Evolutionary conservation across 2,888 invertebrate species (phyloP).

Genomic region (Diadromus collaris): DNA sequence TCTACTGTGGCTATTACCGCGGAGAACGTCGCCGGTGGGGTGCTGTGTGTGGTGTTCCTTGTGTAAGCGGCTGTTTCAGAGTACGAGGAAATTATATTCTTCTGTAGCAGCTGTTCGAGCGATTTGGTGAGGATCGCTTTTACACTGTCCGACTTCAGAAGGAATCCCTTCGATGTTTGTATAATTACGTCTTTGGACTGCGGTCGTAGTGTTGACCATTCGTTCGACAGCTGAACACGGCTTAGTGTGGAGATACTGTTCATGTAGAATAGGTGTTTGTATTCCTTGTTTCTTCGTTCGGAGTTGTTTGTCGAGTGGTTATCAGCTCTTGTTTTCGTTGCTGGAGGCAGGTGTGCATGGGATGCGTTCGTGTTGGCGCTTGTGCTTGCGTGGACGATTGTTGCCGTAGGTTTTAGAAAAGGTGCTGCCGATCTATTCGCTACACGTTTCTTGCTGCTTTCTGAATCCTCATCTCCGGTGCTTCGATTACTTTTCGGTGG

Average conservation of each 20-base stretch:
- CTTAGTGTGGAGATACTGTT: not conserved
- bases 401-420: not conserved
- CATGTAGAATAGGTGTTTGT: slow-evolving; percentile 12
- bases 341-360: not conserved
- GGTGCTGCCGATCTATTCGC: not conserved
- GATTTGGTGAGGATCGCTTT: not conserved
- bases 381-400: not conserved
- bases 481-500: not conserved
- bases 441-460: not conserved
- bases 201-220: not conserved
- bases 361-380: not conserved
- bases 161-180: slow-evolving; percentile 18
- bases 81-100: not conserved
- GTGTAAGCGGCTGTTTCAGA: not conserved
- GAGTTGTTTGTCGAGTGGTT: not conserved
- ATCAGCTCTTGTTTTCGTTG: not conserved
- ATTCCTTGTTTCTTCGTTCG: slow-evolving; percentile 5
- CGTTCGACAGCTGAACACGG: slow-evolving; percentile 7
- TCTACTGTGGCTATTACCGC: slow-evolving; percentile 7
- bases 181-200: not conserved
- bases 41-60: not conserved
- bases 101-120: not conserved
- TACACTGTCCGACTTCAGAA: slow-evolving; percentile 1
- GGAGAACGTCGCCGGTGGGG: not conserved
- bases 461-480: not conserved